phyloP scores from a whole-genome alignment of 2,797 vertebrate species.

The Clarias platycephalus region DNA sequence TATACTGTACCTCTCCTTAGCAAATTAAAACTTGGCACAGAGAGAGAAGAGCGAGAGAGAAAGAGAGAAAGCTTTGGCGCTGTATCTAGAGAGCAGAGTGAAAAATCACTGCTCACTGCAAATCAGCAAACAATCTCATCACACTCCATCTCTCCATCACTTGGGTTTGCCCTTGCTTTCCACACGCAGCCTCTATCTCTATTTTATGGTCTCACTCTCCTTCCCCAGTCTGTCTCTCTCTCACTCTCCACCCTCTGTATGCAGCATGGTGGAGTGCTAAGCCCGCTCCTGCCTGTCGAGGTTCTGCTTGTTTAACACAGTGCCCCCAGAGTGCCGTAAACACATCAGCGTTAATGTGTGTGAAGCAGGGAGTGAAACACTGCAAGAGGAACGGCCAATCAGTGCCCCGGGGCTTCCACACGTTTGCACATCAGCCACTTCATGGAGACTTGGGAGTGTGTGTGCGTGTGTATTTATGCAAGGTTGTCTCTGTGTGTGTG shows the following conservation, averaged over 20 bases:
- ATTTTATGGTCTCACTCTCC: not conserved
- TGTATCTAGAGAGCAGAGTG: slow-evolving; percentile 18
- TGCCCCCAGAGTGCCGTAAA: slow-evolving; percentile 50
- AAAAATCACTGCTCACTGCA: slow-evolving; percentile 24
- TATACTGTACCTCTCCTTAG: slow-evolving; percentile 29
- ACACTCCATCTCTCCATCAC: slow-evolving; percentile 22
- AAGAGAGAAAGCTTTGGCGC: slow-evolving; percentile 6
- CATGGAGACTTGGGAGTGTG: slow-evolving; percentile 12
- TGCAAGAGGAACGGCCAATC: slow-evolving; percentile 28
- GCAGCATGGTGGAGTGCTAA: slow-evolving; percentile 26
- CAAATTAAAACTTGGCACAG: slow-evolving; percentile 43
- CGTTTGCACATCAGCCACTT: slow-evolving; percentile 23
- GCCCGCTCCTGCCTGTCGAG: slow-evolving; percentile 21
- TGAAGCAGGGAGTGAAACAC: slow-evolving; percentile 43
- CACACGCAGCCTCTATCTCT: not conserved
- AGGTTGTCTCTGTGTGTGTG: not conserved
- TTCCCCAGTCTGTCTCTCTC: not conserved
- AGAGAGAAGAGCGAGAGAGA: not conserved
- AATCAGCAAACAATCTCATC: slow-evolving; percentile 32
- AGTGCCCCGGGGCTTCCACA: slow-evolving; percentile 17
- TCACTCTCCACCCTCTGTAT: slow-evolving; percentile 9
- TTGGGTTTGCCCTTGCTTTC: slow-evolving; percentile 2
- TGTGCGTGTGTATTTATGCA: not conserved
- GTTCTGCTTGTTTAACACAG: slow-evolving; percentile 50
- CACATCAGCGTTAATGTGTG: slow-evolving; percentile 47